A percentile compares a stretch with the other conserved stretches of the same genome.
These are phyloP conservation scores for Lutraria lutraria DNA, from an alignment of 2,888 invertebrate genomes.

Conservation along the genomic window DNA sequence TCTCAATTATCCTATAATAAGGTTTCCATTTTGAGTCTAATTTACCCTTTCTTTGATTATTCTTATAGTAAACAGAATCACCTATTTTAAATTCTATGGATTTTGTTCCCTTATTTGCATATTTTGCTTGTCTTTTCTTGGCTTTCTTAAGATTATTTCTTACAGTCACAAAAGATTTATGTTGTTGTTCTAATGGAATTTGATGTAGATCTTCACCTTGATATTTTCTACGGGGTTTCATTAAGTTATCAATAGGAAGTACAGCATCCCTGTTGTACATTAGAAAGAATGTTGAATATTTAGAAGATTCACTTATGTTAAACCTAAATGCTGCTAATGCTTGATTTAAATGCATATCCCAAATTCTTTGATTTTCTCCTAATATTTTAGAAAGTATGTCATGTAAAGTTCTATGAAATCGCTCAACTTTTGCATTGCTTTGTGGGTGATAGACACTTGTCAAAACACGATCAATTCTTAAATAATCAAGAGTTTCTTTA, in stretches of 20 bases:
- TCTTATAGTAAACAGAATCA: slow-evolving; percentile 63
- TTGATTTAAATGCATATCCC: slow-evolving; percentile 62
- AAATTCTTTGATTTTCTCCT: slow-evolving; percentile 38
- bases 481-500: neutral
- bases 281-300: slow-evolving; percentile 56
- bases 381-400: slow-evolving; percentile 51
- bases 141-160: slow-evolving; percentile 50
- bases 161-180: slow-evolving; percentile 54
- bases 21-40: slow-evolving; percentile 63
- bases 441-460: slow-evolving; percentile 25
- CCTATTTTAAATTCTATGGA: slow-evolving; percentile 50
- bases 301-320: slow-evolving; percentile 50
- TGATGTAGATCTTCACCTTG: slow-evolving; percentile 61
- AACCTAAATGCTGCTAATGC: slow-evolving; percentile 62
- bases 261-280: slow-evolving; percentile 63
- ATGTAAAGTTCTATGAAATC: slow-evolving; percentile 54
- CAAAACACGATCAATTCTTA: slow-evolving; percentile 20
- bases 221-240: slow-evolving; percentile 58
- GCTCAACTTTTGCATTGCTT: slow-evolving; percentile 31
- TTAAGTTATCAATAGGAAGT: slow-evolving; percentile 63
- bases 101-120: slow-evolving; percentile 56
- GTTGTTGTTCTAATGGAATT: slow-evolving; percentile 64
- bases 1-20: slow-evolving; percentile 61
- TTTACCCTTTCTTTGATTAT: slow-evolving; percentile 56
- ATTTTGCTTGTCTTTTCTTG: slow-evolving; percentile 56